Percentiles rank a stretch among this genome's conserved stretches.
These are phyloP conservation scores for Halictus ligatus DNA, from an alignment of 2,888 invertebrate genomes.

Conservation along the genomic window DNA sequence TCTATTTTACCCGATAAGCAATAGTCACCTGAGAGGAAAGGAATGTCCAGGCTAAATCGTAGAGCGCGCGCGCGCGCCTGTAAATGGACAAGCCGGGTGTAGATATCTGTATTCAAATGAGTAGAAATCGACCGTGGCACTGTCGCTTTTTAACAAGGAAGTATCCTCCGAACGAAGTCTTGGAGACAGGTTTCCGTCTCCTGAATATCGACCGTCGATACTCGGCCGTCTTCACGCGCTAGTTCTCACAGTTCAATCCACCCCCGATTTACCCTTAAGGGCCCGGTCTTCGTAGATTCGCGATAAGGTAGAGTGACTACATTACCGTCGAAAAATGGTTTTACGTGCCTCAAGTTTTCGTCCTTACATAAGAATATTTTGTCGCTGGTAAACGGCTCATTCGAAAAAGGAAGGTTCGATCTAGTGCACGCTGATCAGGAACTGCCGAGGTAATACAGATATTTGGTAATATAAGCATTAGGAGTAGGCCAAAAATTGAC, in stretches of 20 bases:
- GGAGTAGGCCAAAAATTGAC: too few relatives aligned
- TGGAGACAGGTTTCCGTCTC: neutral
- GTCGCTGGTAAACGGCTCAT: too few relatives aligned
- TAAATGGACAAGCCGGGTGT: neutral
- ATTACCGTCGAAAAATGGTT: too few relatives aligned
- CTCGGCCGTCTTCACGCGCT: neutral
- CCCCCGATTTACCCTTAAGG: slow-evolving; percentile 1
- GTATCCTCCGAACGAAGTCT: neutral
- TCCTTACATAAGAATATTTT: too few relatives aligned
- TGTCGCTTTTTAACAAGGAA: slow-evolving; percentile 31
- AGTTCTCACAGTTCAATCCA: neutral
- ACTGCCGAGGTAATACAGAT: too few relatives aligned
- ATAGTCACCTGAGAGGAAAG: slow-evolving; percentile 22
- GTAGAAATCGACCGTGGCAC: slow-evolving; percentile 36
- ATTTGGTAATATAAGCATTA: too few relatives aligned
- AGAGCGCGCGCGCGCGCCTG: neutral
- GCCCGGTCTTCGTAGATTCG: too few relatives aligned
- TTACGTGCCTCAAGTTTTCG: too few relatives aligned
- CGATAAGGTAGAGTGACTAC: too few relatives aligned
- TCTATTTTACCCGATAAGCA: slow-evolving; percentile 20
- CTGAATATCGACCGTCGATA: slow-evolving; percentile 53
- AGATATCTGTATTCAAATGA: slow-evolving; percentile 38
- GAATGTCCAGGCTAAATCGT: slow-evolving; percentile 41
- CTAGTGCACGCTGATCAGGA: too few relatives aligned
- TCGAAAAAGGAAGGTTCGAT: too few relatives aligned